phyloP scores from a whole-genome alignment of 2,888 invertebrate species.

The Phanerotoma sp. region DNA sequence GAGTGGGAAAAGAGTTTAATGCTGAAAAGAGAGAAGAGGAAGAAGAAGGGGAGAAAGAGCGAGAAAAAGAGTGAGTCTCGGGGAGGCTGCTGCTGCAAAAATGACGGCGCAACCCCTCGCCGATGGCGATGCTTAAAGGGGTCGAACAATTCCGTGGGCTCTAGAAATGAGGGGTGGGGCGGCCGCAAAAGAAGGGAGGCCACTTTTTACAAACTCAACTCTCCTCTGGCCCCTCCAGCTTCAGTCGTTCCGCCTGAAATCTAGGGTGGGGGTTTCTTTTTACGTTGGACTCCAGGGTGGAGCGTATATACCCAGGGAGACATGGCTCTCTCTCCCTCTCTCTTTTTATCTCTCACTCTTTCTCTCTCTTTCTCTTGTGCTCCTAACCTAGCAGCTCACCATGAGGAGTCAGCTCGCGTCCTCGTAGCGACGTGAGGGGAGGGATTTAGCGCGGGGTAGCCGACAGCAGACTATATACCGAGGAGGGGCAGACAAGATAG shows the following conservation, averaged over 20 bases:
- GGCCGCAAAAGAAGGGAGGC: slow-evolving; percentile 31
- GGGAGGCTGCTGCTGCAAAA: slow-evolving; percentile 5
- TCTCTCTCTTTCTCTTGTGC: slow-evolving; percentile 20
- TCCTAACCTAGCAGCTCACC: slow-evolving; percentile 23
- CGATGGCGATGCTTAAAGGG: slow-evolving; percentile 4
- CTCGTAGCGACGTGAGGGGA: slow-evolving; percentile 4
- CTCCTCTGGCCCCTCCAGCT: slow-evolving; percentile 6
- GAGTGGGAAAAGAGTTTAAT: slow-evolving; percentile 7
- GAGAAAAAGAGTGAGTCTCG: not conserved
- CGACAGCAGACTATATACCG: slow-evolving; percentile 14
- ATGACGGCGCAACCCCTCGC: slow-evolving; percentile 14
- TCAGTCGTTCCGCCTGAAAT: slow-evolving; percentile 8
- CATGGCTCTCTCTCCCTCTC: slow-evolving; percentile 14
- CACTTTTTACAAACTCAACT: slow-evolving; percentile 24
- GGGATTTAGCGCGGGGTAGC: slow-evolving; percentile 23
- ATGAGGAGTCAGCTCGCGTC: slow-evolving; percentile 12
- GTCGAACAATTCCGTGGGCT: slow-evolving; percentile 15
- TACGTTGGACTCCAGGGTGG: slow-evolving; percentile 26
- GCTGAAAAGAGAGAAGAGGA: not conserved
- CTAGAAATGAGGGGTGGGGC: slow-evolving; percentile 26
- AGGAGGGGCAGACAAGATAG: slow-evolving; percentile 18
- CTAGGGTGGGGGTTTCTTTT: slow-evolving; percentile 19
- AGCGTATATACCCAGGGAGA: slow-evolving; percentile 28
- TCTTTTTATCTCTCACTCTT: slow-evolving; percentile 17
- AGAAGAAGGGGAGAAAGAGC: slow-evolving; percentile 2